Percentiles rank a stretch among this genome's conserved stretches.
Evolutionary conservation across 2,888 invertebrate genomes (phyloP).

Genomic region (Auanema freiburgensis): DNA sequence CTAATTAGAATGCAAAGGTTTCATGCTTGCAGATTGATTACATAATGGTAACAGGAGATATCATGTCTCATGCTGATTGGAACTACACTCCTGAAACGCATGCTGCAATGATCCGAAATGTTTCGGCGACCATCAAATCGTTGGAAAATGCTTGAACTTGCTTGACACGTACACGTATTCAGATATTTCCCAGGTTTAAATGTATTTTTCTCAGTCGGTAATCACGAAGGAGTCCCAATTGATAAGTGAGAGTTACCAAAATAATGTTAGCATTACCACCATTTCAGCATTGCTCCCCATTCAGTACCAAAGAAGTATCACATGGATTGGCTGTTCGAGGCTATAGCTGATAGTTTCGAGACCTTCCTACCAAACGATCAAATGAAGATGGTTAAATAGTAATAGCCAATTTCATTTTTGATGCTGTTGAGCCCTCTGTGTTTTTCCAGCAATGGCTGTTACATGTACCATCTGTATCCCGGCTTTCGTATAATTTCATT

Average conservation of each 20-base stretch:
- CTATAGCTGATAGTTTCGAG: conserved; percentile 77
- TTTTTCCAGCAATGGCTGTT: conserved; percentile 75
- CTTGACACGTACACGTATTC: not conserved
- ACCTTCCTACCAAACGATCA: conserved; percentile 72
- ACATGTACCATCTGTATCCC: conserved; percentile 72
- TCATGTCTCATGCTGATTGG: conserved; percentile 21
- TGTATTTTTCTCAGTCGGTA: conserved; percentile 90
- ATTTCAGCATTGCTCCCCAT: conserved; percentile 66
- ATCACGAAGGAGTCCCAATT: conserved; percentile 93
- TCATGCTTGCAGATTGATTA: conserved; percentile 22
- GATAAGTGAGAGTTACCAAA: conserved; percentile 72
- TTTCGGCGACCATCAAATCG: conserved; percentile 15
- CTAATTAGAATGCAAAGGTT: too few relatives aligned
- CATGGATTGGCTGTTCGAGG: conserved; percentile 81
- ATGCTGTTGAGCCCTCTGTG: too few relatives aligned
- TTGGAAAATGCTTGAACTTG: not conserved
- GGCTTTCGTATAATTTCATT: conserved; percentile 56
- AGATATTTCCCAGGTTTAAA: conserved; percentile 73
- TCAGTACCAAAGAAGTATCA: conserved; percentile 57
- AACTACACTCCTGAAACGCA: conserved; percentile 9
- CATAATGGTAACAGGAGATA: conserved; percentile 24
- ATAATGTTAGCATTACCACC: not conserved
- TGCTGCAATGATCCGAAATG: conserved; percentile 16
- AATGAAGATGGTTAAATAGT: conserved; percentile 36
- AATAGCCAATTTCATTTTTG: not conserved